Percentiles rank a stretch among this genome's conserved stretches.
Evolutionary conservation across 2,888 invertebrate species (phyloP).

Genomic region (Incurvaria masculella): DNA sequence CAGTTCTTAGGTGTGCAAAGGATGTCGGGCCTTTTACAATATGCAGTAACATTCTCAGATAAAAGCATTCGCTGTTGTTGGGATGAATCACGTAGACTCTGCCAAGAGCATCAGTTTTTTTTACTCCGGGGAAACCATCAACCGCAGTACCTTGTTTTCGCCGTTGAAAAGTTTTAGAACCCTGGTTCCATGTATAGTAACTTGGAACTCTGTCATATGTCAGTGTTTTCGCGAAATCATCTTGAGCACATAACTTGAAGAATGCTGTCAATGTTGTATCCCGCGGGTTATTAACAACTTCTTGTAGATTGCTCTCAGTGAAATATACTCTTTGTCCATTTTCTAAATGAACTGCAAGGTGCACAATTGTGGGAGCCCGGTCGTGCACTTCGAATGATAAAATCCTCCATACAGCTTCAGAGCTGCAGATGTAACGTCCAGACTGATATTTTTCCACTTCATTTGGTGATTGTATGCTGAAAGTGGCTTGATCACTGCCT

Average conservation of each 20-base stretch:
- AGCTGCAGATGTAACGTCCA: conserved; percentile 9
- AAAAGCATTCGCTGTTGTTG: neutral
- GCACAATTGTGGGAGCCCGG: conserved; percentile 9
- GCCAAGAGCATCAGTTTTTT: neutral
- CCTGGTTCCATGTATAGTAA: conserved; percentile 1
- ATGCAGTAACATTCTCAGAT: conserved; percentile 13
- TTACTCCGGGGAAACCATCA: neutral
- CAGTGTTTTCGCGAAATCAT: neutral
- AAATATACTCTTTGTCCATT: conserved; percentile 5
- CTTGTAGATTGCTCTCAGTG: neutral
- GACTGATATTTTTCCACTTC: conserved; percentile 14
- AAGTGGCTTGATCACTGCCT: conserved; percentile 18
- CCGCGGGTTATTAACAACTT: conserved; percentile 14
- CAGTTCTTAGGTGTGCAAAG: conserved; percentile 12
- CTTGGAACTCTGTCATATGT: neutral
- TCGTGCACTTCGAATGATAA: conserved; percentile 12
- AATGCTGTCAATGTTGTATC: neutral
- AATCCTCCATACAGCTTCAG: conserved; percentile 11
- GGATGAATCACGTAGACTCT: neutral
- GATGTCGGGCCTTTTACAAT: conserved; percentile 12
- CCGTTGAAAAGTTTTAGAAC: neutral
- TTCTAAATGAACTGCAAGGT: too few relatives aligned
- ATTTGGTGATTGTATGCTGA: conserved; percentile 12
- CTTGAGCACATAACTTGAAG: neutral
- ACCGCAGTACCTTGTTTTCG: neutral